Evolutionary conservation across 1,140 invertebrate species (phyloP).

Genomic region (Eurytemora carolleeae): DNA sequence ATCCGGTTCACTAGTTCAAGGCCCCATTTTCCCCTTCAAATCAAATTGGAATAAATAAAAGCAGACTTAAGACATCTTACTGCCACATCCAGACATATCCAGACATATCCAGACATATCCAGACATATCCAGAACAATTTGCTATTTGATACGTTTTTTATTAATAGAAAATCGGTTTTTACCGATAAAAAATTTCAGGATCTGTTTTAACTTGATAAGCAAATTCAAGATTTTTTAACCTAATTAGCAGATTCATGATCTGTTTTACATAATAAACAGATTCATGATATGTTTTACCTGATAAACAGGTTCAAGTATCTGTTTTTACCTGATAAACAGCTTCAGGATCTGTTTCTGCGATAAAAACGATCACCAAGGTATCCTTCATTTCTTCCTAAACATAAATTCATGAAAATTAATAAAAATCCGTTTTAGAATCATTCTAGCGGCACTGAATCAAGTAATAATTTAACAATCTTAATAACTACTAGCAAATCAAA

Average conservation of each 20-base stretch:
- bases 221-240: too few species aligned
- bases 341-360: slow-evolving; percentile 43
- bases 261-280: slow-evolving; percentile 1
- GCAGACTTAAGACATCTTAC: background rate
- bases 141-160: background rate
- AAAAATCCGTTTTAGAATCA: background rate
- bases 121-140: background rate
- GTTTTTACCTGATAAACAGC: slow-evolving; percentile 14
- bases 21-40: background rate
- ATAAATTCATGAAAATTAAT: background rate
- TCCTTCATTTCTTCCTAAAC: slow-evolving; percentile 45
- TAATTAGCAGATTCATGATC: background rate
- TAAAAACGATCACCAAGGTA: slow-evolving; percentile 66
- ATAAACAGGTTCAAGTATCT: slow-evolving; percentile 15
- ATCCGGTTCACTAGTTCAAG: too few species aligned
- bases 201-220: too few species aligned
- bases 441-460: background rate
- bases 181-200: too few species aligned
- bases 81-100: too few species aligned
- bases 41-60: background rate
- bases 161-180: too few species aligned
- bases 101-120: too few species aligned
- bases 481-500: too few species aligned
- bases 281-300: slow-evolving; percentile 1
- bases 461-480: background rate